Base-by-base conservation (phyloP, 2,113 vertebrate species). In the Syrmaticus mikado region DNA sequence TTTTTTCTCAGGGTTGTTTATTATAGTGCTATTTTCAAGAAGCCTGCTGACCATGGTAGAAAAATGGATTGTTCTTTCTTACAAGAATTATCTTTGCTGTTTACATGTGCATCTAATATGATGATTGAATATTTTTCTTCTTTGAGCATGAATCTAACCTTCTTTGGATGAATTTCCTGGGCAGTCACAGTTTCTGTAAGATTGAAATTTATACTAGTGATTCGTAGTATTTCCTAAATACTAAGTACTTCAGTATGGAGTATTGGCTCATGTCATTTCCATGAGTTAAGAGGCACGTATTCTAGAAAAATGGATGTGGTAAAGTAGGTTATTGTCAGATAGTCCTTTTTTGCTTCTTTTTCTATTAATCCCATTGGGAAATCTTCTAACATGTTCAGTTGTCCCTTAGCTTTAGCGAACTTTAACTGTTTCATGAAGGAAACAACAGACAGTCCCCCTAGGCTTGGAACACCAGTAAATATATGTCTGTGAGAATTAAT, bases 401-500 rank as follows among this genome's bases (percentile, higher is more conserved):
- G 22, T 82, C 17, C 78, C 17, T 62, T 67, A 77, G 55, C 41
- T 71, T 91, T 92, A 65, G 52, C 64, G 43, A 81, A n/a, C 34
- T 71, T 73, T 38, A 72, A 50, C 67, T 77, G 30, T 85, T 82
- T 60, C 41, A 36, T 46, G 32, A 76, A 92, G 58, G 32, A 85
- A 85, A 75, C 55, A 67, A 13, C 24, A 36, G 7, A 7, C 13
- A 65, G 38, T 74, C 9, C 27, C 41, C 36, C 13, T 80, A 91
- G 88, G 64, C 71, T 85, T 85, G 43, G n/a, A 90, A 71, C 38
- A 60, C 32, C 73, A 60, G 48, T 87, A 83, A 92, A 87, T 79
- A 66, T 5, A 4, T 86, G 60, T 73, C 85, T 89, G 22, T 82
- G 61, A 87, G 71, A 92, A 87, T 91, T 95, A 93, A 89, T 87